These are phyloP conservation scores for Numenius phaeopus DNA, from an alignment of 2,797 vertebrate genomes.

Conservation along the genomic window DNA sequence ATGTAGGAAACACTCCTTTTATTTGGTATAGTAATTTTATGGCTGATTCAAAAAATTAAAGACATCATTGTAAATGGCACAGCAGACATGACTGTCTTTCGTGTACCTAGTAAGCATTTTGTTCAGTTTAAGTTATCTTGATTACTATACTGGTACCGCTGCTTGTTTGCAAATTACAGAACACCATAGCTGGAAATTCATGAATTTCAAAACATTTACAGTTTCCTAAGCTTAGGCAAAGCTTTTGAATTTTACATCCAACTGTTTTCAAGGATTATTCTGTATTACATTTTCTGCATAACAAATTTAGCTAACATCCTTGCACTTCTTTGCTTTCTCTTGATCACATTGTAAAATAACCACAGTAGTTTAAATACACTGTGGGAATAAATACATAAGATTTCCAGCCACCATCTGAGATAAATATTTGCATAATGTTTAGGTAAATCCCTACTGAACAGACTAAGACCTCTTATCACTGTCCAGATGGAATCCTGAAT, in stretches of 20 bases:
- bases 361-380: conserved; percentile 27
- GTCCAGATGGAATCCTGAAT: conserved; percentile 45
- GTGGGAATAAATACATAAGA: conserved; percentile 54
- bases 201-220: conserved; percentile 19
- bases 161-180: conserved; percentile 30
- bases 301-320: conserved; percentile 33
- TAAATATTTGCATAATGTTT: conserved; percentile 61
- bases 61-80: neutral
- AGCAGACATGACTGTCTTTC: neutral
- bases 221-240: conserved; percentile 14
- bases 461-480: conserved; percentile 34
- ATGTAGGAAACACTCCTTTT: neutral
- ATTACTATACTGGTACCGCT: neutral
- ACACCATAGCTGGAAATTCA: conserved; percentile 16
- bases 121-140: neutral
- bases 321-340: conserved; percentile 48
- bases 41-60: neutral
- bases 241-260: conserved; percentile 58
- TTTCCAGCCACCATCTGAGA: conserved; percentile 49
- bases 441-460: conserved; percentile 47
- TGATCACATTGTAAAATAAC: conserved; percentile 47
- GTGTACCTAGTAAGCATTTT: neutral
- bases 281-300: conserved; percentile 44
- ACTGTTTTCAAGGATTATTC: conserved; percentile 59
- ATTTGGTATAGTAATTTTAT: neutral